Conservation (phyloP, 1,140 invertebrate genomes). For the Ceratosolen fusciceps region DNA sequence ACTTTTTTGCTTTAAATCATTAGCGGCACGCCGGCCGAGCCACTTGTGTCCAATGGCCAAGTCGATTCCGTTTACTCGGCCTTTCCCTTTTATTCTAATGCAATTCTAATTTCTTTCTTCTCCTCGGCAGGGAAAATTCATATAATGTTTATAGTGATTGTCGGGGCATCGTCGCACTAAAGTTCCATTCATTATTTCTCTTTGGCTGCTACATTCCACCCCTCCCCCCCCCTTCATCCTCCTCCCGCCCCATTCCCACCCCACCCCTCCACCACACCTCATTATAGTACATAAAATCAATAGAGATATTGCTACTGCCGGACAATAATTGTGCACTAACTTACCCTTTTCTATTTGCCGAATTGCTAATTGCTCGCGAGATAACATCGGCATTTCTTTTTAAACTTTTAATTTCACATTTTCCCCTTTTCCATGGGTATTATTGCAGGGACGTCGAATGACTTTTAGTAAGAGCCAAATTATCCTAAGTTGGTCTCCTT, state of each 20-base stretch:
- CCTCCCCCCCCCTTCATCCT: too few relatives aligned
- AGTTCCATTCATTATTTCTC: conserved; percentile 16
- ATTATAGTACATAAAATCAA: background rate
- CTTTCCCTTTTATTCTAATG: background rate
- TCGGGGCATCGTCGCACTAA: conserved; percentile 14
- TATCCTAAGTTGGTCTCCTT: background rate
- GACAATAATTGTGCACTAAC: background rate
- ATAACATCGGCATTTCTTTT: conserved; percentile 7
- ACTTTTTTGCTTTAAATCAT: conserved; percentile 19
- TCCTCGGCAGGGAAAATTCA: conserved; percentile 3
- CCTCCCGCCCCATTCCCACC: too few relatives aligned
- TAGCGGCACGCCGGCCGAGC: too few relatives aligned
- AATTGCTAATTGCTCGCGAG: conserved; percentile 1
- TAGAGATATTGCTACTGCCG: conserved; percentile 12
- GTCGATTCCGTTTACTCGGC: conserved; percentile 27
- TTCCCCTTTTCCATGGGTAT: too few relatives aligned
- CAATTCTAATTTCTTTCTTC: conserved; percentile 7
- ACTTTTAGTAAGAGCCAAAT: background rate
- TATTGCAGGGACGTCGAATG: too few relatives aligned
- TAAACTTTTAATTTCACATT: too few relatives aligned
- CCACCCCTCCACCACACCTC: too few relatives aligned
- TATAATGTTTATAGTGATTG: background rate
- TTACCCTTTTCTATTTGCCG: background rate
- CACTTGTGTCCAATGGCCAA: too few relatives aligned
- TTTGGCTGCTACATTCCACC: background rate